Evolutionary conservation across 2,797 vertebrate species (phyloP).

Genomic region (Tokudaia muenninki): DNA sequence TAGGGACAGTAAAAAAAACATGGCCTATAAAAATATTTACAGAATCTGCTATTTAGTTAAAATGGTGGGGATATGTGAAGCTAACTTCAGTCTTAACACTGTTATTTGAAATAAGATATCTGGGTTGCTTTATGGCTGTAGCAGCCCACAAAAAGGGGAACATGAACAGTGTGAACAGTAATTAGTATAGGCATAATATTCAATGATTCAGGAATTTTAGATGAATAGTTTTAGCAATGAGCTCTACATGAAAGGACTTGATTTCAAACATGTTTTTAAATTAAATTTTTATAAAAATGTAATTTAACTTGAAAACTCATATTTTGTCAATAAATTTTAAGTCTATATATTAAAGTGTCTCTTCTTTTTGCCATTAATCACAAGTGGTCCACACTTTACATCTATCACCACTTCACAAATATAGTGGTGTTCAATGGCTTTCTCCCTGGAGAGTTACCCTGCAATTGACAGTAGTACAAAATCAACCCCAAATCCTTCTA

Average conservation of each 20-base stretch:
- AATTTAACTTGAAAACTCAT: constrained; percentile 7
- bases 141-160: neutral
- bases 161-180: neutral
- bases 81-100: constrained; percentile 28
- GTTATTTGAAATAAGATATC: constrained; percentile 45
- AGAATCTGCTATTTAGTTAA: neutral
- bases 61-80: neutral
- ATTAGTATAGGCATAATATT: constrained; percentile 43
- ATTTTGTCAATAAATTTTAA: neutral
- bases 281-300: neutral
- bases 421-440: neutral
- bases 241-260: constrained; percentile 19
- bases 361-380: neutral
- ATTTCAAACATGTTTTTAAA: constrained; percentile 52
- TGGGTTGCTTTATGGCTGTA: neutral
- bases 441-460: neutral
- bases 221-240: constrained; percentile 48
- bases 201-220: constrained; percentile 27
- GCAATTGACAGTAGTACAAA: constrained; percentile 4
- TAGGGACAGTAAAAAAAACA: neutral
- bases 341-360: neutral
- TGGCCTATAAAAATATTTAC: neutral
- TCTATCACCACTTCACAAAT: neutral
- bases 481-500: neutral
- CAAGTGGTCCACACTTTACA: neutral